Evolutionary conservation across 2,113 vertebrate species (phyloP).

Genomic region (Boulengeromyrus knoepffleri): DNA sequence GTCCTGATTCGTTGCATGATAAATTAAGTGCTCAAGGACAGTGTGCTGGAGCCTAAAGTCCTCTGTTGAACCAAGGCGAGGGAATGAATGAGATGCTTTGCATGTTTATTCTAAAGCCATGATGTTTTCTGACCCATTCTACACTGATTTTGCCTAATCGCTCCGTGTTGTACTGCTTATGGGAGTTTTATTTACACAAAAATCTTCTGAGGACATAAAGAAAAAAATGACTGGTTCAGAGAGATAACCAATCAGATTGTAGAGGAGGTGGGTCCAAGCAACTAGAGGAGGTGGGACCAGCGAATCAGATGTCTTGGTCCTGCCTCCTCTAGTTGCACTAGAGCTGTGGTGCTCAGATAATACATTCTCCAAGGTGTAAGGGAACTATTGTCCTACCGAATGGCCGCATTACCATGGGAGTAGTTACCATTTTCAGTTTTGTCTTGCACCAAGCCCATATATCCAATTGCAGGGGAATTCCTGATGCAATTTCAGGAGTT

Average conservation of each 20-base stretch:
- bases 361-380: slow-evolving; percentile 38
- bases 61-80: slow-evolving; percentile 14
- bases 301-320: not conserved
- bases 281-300: not conserved
- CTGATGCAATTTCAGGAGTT: not conserved
- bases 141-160: slow-evolving; percentile 24
- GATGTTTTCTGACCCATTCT: slow-evolving; percentile 17
- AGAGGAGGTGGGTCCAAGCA: not conserved
- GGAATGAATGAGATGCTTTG: not conserved
- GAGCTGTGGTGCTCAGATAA: slow-evolving; percentile 19
- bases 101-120: slow-evolving; percentile 15
- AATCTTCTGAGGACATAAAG: not conserved
- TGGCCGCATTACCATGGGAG: not conserved
- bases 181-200: not conserved
- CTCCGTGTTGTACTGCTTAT: slow-evolving; percentile 4
- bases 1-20: slow-evolving; percentile 40
- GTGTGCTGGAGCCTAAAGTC: slow-evolving; percentile 31
- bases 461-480: not conserved
- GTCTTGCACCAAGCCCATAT: not conserved
- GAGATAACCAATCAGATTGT: not conserved
- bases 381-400: slow-evolving; percentile 31
- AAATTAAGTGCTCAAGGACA: slow-evolving; percentile 34
- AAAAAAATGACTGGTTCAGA: not conserved
- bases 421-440: not conserved
- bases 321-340: not conserved